Evolutionary conservation across 2,888 invertebrate genomes (phyloP).

Genomic region (Pemphredon lugubris): DNA sequence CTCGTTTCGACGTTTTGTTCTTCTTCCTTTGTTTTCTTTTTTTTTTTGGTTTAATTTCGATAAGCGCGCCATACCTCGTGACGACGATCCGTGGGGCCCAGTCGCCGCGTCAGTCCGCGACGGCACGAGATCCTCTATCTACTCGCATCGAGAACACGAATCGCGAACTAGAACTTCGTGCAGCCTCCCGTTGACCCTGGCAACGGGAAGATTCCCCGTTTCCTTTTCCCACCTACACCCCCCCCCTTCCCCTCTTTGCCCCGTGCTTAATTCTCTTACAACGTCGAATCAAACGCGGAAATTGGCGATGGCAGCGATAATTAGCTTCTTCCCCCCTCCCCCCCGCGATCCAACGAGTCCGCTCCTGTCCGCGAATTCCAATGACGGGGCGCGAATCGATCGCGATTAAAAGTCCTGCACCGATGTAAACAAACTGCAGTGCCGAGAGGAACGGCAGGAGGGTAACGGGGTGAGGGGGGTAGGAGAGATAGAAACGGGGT

Average conservation of each 20-base stretch:
- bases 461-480: constrained; percentile 21
- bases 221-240: background rate
- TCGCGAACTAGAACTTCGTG: constrained; percentile 62
- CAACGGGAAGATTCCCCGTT: constrained; percentile 27
- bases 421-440: constrained; percentile 77
- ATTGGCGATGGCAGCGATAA: too few species aligned
- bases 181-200: constrained; percentile 55
- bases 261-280: background rate
- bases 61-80: constrained; percentile 34
- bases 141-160: constrained; percentile 2
- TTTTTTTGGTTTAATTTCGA: too few species aligned
- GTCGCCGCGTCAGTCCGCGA: background rate
- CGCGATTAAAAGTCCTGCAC: constrained; percentile 75
- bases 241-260: background rate
- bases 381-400: constrained; percentile 65
- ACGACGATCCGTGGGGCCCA: background rate
- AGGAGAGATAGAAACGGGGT: constrained; percentile 35
- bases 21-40: too few species aligned
- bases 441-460: constrained; percentile 49
- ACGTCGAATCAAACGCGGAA: too few species aligned
- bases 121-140: background rate
- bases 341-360: background rate
- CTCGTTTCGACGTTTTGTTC: too few species aligned
- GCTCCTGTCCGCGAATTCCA: constrained; percentile 19
- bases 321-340: background rate